Evolutionary conservation across 2,113 vertebrate species (phyloP), one percentile per base, ranked within the genome.

Genomic region (Bubo scandiacus): DNA sequence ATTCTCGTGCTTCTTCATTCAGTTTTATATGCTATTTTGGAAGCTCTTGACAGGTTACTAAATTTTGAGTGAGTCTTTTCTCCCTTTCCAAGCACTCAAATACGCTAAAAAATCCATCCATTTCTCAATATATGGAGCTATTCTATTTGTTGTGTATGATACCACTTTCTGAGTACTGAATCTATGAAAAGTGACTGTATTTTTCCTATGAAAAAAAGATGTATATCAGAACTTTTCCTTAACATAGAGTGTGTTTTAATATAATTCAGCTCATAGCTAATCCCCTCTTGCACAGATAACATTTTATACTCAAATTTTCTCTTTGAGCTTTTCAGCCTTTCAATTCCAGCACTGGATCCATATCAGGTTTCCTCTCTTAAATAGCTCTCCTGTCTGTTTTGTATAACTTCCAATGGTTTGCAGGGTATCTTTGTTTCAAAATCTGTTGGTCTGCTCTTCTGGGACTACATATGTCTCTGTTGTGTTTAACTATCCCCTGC

Each of bases 341-440:
- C 94, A 90, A 7, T 95, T 96, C 81, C 90, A 96, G 85, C 12
- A 6, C 91, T 97, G 62, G 81, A 94, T 96, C 91, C 88, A 6
- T 94, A 92, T 97, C 90, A 89, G 78, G 59, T 97, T 97, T 95
- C 95, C 95, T 81, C 43, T 81, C 72, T 97, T 90, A 92, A 73
- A 92, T 90, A 97, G 84, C 81, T 93, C 71, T 85, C 81, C 63
- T 96, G 83, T 96, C 96, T 98, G 94, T 88, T 97, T 97, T 97
- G 58, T 97, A 95, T 96, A 97, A 97, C 85, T 96, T 97, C 83
- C 95, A 95, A 6, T 66, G 52, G 58, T 89, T 97, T 97, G 65
- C 65, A 79, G 83, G 47, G 81, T 93, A 52, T 91, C 83, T 91
- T 86, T 75, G 42, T 96, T 96, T 94, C 92, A 45, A 70, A 84